phyloP scores from a whole-genome alignment of 2,113 vertebrate species.

The Gavialis gangeticus region DNA sequence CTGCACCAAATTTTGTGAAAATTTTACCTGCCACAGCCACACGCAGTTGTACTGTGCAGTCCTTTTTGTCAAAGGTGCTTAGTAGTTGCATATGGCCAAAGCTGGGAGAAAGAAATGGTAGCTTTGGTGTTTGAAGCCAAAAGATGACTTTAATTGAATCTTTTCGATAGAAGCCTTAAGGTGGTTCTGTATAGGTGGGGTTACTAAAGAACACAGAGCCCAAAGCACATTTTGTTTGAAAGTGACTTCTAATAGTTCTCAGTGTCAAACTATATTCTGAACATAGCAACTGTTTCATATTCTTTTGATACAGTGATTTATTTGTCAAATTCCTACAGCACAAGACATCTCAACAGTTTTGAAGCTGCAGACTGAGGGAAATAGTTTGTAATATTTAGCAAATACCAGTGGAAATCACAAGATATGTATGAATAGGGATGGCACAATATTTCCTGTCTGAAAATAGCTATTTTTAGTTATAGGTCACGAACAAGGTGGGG shows the following conservation, averaged over 20 bases:
- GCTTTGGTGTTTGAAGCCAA: not conserved
- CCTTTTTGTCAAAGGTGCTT: not conserved
- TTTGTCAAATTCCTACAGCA: not conserved
- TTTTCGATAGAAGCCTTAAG: not conserved
- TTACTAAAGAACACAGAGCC: not conserved
- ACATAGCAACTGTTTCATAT: not conserved
- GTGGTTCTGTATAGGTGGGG: not conserved
- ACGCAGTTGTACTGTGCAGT: not conserved
- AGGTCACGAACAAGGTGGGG: not conserved
- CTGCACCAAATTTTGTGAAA: too few relatives aligned
- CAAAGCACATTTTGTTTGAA: not conserved
- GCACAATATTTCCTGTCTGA: not conserved
- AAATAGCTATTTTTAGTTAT: constrained; percentile 17
- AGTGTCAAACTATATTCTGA: fast-evolving
- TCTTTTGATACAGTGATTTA: not conserved
- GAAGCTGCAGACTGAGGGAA: not conserved
- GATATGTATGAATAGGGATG: not conserved
- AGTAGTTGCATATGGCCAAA: not conserved
- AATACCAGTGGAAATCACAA: not conserved
- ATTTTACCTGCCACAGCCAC: not conserved
- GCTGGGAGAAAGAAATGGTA: not conserved
- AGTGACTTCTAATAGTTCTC: not conserved
- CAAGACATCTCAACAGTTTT: not conserved
- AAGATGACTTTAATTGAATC: too few relatives aligned
- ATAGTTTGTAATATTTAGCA: not conserved